phyloP scores from a whole-genome alignment of 2,797 vertebrate genomes.

The Myotis planiceps region DNA sequence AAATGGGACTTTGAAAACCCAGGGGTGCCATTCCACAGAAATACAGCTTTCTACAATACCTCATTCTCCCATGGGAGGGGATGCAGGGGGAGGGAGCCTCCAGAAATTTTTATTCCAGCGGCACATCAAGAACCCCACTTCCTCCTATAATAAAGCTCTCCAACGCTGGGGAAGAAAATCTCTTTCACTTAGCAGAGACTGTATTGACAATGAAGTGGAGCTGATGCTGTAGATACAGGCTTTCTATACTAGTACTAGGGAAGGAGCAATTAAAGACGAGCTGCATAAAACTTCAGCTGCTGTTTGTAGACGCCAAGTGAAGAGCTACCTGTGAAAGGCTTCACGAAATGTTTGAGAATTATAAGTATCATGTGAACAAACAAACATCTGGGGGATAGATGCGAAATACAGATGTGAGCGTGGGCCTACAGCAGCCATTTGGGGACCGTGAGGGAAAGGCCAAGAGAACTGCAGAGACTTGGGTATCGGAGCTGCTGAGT shows the following conservation, averaged over 20 bases:
- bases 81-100: neutral
- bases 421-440: neutral
- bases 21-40: neutral
- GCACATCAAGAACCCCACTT: neutral
- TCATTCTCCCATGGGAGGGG: rapidly evolving
- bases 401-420: neutral
- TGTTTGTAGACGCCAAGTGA: neutral
- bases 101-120: neutral
- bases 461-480: neutral
- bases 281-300: neutral
- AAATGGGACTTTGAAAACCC: neutral
- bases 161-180: neutral
- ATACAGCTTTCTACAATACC: neutral
- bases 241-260: neutral
- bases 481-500: too few species aligned
- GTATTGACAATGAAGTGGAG: neutral
- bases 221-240: neutral
- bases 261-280: neutral
- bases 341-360: neutral
- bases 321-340: neutral
- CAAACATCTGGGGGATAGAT: neutral
- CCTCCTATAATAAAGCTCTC: neutral
- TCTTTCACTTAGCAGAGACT: conserved; percentile 33
- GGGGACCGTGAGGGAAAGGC: neutral
- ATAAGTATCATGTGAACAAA: neutral